phyloP scores from a whole-genome alignment of 2,797 vertebrate genomes.

The Fistularia commersonii region DNA sequence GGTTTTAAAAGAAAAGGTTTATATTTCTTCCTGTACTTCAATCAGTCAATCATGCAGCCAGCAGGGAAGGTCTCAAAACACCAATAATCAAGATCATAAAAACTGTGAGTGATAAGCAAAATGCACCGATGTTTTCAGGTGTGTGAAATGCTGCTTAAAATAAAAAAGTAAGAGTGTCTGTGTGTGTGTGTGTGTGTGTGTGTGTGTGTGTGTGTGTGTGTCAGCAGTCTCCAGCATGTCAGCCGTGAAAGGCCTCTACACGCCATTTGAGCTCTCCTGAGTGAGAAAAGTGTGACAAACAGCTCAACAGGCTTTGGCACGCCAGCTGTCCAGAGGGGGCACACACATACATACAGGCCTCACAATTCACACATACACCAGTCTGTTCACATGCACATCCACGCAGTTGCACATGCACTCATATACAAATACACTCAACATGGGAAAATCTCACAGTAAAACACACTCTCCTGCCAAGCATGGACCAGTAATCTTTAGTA shows the following conservation, averaged over 20 bases:
- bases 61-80: no score
- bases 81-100: no score
- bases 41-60: no score
- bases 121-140: constrained; percentile 12
- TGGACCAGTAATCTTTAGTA: constrained; percentile 66
- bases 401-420: constrained; percentile 2
- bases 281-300: constrained; percentile 69
- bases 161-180: not conserved
- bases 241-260: constrained; percentile 53
- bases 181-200: not conserved
- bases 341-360: constrained; percentile 26
- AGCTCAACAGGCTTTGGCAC: constrained; percentile 71
- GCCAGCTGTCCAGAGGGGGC: constrained; percentile 62
- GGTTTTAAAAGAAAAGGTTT: no score
- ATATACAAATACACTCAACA: constrained; percentile 12
- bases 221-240: constrained; percentile 35
- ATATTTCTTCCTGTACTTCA: no score
- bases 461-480: constrained; percentile 53
- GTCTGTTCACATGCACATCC: constrained; percentile 17
- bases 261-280: constrained; percentile 57
- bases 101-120: no score
- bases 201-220: constrained; percentile 15
- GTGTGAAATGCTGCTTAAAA: constrained; percentile 10
- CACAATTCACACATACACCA: constrained; percentile 18
- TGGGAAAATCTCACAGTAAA: constrained; percentile 20